A percentile compares a stretch with the other conserved stretches of the same genome.
Conservation (phyloP, 2,888 invertebrate genomes). For the Trissolcus brochymenae region DNA sequence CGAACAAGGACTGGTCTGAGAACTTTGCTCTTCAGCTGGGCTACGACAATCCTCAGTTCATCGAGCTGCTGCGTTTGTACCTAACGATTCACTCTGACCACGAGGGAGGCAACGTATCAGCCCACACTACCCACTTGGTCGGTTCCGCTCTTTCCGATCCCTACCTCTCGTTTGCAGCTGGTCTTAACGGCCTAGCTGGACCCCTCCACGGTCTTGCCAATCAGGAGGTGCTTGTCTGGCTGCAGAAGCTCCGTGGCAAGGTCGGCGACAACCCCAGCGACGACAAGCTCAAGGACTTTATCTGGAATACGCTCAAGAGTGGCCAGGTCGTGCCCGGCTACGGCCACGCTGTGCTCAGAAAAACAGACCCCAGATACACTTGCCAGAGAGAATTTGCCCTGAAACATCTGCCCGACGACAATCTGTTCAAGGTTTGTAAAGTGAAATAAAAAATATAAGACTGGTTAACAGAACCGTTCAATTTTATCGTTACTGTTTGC, state of each 20-base stretch:
- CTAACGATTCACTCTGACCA: conserved; percentile 95
- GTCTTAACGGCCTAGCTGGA: conserved; percentile 95
- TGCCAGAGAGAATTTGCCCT: conserved; percentile 96
- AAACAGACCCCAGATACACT: conserved; percentile 94
- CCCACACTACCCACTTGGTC: conserved; percentile 95
- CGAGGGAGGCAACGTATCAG: conserved; percentile 97
- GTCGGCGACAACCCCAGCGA: conserved; percentile 92
- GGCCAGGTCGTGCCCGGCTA: conserved; percentile 98
- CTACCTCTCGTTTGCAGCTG: conserved; percentile 93
- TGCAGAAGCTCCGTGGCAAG: conserved; percentile 91
- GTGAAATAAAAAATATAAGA: too few relatives aligned
- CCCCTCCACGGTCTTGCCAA: conserved; percentile 97
- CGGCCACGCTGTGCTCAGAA: conserved; percentile 96
- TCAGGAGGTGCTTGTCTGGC: conserved; percentile 94
- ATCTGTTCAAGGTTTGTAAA: conserved; percentile 85
- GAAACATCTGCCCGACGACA: conserved; percentile 94
- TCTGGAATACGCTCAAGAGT: conserved; percentile 96
- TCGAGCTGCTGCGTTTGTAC: conserved; percentile 94
- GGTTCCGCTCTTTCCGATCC: conserved; percentile 96
- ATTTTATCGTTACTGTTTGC: too few relatives aligned
- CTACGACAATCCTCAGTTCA: conserved; percentile 88
- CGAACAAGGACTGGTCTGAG: conserved; percentile 93
- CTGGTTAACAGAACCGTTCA: too few relatives aligned
- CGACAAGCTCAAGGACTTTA: conserved; percentile 95
- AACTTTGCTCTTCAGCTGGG: conserved; percentile 96